A percentile compares a stretch with the other conserved stretches of the same genome.
These are phyloP conservation scores for Heliocidaris tuberculata DNA, from an alignment of 35 echinoderm and acorn worm genomes.

Conservation along the genomic window DNA sequence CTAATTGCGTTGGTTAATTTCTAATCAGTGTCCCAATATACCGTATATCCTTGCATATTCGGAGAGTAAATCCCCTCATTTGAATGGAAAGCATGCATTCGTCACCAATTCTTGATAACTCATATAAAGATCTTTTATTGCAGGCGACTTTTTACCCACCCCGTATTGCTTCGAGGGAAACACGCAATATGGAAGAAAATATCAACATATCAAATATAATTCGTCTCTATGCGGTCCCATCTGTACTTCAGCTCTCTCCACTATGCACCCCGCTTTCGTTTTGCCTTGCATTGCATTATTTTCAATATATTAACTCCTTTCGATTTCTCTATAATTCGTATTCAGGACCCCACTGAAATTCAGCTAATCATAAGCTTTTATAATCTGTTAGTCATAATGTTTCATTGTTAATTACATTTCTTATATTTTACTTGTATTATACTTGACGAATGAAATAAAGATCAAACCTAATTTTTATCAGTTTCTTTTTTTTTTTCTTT, in stretches of 20 bases:
- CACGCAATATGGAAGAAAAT: constrained; percentile 7
- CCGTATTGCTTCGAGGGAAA: not conserved
- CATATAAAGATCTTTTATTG: not conserved
- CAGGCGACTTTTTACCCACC: not conserved
- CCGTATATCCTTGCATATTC: constrained; percentile 31
- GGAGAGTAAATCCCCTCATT: not conserved
- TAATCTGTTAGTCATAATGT: too few relatives aligned
- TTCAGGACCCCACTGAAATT: too few relatives aligned
- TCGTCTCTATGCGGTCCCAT: not conserved
- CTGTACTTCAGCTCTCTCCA: not conserved
- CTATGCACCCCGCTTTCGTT: not conserved
- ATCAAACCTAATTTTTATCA: too few relatives aligned
- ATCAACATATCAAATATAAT: not conserved
- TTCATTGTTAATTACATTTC: too few relatives aligned
- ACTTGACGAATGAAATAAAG: too few relatives aligned
- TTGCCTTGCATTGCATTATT: not conserved
- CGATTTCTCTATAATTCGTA: not conserved
- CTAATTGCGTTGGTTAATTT: constrained; percentile 43
- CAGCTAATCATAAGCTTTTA: too few relatives aligned
- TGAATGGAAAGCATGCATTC: not conserved
- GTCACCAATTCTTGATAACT: not conserved
- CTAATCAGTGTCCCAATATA: constrained; percentile 40
- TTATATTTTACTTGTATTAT: too few relatives aligned
- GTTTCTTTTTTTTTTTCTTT: too few relatives aligned
- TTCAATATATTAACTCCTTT: not conserved